Conservation (phyloP, 1,140 invertebrate genomes). For the Contarinia nasturtii region DNA sequence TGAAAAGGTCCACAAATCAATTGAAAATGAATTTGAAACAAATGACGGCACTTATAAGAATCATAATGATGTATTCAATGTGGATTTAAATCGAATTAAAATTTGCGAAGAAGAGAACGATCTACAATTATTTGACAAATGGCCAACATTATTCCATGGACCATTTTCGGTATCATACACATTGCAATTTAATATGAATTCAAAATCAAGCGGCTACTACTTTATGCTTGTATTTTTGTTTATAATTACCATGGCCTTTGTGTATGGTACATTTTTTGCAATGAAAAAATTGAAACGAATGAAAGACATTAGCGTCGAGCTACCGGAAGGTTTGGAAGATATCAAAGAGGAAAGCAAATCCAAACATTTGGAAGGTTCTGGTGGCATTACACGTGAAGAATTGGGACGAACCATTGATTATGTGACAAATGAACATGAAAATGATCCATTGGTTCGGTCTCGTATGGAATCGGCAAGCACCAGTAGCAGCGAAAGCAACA, state of each 20-base stretch:
- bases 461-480: neutral
- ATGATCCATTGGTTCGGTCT: neutral
- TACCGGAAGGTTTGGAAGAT: slow-evolving; percentile 21
- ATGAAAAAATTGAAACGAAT: slow-evolving; percentile 21
- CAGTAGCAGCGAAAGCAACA: neutral
- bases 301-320: slow-evolving; percentile 24
- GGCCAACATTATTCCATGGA: neutral
- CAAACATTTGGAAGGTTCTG: neutral
- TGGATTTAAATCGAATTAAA: too few species aligned
- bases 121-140: neutral
- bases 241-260: slow-evolving; percentile 11
- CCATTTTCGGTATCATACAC: neutral
- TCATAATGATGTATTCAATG: too few species aligned
- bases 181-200: neutral
- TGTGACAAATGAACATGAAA: neutral
- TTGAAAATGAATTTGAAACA: too few species aligned
- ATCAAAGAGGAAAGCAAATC: neutral
- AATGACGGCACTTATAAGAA: too few species aligned
- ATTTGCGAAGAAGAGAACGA: neutral
- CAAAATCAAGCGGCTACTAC: neutral
- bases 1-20: neutral
- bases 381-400: neutral
- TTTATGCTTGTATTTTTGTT: neutral
- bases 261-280: slow-evolving; percentile 18
- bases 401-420: neutral